Percentiles rank a stretch among this genome's conserved stretches.
phyloP scores from a whole-genome alignment of 2,888 invertebrate species.

The Nowickia ferox region DNA sequence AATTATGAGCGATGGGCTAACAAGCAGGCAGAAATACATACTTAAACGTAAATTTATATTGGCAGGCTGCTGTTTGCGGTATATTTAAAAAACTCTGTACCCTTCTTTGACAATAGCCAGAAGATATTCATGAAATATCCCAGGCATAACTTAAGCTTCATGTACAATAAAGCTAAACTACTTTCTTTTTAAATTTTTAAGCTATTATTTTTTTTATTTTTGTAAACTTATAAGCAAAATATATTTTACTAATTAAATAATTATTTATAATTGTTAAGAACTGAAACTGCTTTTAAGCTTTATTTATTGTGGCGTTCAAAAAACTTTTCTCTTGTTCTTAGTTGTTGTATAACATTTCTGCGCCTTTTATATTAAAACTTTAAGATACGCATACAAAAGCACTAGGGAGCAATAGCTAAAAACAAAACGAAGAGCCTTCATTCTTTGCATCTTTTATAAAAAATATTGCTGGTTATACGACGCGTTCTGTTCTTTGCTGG shows the following conservation, averaged over 20 bases:
- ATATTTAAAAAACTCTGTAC: too few relatives aligned
- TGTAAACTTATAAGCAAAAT: too few relatives aligned
- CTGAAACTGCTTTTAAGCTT: background rate
- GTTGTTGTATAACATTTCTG: background rate
- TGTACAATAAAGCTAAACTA: background rate
- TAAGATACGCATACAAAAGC: slow-evolving; percentile 13
- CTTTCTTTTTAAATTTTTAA: background rate
- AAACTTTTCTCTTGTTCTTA: background rate
- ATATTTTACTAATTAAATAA: background rate
- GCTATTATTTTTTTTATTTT: too few relatives aligned
- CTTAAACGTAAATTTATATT: too few relatives aligned
- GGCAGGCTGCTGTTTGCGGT: too few relatives aligned
- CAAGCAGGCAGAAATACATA: too few relatives aligned
- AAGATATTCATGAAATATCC: too few relatives aligned
- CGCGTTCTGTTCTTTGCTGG: slow-evolving; percentile 4
- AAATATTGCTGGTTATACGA: slow-evolving; percentile 9
- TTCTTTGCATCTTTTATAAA: background rate
- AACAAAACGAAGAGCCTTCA: slow-evolving; percentile 1
- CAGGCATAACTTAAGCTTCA: too few relatives aligned
- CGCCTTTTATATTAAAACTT: slow-evolving; percentile 1
- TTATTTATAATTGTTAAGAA: background rate
- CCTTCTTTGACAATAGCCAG: too few relatives aligned
- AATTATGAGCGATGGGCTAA: too few relatives aligned
- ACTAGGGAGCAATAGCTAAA: slow-evolving; percentile 2
- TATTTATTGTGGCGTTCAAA: background rate